Evolutionary conservation across 2,797 vertebrate genomes (phyloP).

Genomic region (Platalea minor): DNA sequence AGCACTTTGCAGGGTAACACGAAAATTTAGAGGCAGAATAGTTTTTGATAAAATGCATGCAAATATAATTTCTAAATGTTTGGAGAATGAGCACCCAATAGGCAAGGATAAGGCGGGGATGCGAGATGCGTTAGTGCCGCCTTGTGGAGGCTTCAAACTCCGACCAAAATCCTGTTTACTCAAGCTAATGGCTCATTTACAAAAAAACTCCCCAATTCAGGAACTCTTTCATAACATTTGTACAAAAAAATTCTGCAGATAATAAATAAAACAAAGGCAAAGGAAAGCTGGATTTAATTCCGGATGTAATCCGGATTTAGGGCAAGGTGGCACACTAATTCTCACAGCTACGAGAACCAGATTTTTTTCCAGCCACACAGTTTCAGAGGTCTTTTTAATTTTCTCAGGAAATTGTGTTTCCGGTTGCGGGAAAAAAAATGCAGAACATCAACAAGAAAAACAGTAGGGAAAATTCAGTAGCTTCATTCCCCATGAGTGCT

Average conservation of each 20-base stretch:
- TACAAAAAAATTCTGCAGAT: background rate
- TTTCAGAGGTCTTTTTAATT: background rate
- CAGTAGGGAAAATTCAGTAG: background rate
- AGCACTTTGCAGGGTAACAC: conserved; percentile 69
- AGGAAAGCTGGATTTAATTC: background rate
- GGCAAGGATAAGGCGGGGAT: conserved; percentile 47
- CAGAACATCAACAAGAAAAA: conserved; percentile 20
- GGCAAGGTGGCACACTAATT: background rate
- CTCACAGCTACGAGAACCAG: background rate
- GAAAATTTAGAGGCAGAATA: conserved; percentile 80
- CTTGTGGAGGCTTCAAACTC: conserved; percentile 82
- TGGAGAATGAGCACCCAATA: conserved; percentile 19
- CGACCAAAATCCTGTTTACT: background rate
- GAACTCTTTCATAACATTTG: background rate
- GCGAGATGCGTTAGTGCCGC: conserved; percentile 88
- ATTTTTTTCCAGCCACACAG: background rate
- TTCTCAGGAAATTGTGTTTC: conserved; percentile 19
- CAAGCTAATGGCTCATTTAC: background rate
- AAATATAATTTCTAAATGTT: conserved; percentile 73
- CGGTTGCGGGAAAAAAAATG: background rate
- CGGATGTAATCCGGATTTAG: background rate
- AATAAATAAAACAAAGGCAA: conserved; percentile 32
- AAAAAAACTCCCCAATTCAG: conserved; percentile 22
- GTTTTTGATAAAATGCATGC: conserved; percentile 75
- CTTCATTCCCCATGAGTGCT: background rate